Base-by-base conservation (phyloP, 2,797 vertebrate species). In the Emydoidea blandingii region DNA sequence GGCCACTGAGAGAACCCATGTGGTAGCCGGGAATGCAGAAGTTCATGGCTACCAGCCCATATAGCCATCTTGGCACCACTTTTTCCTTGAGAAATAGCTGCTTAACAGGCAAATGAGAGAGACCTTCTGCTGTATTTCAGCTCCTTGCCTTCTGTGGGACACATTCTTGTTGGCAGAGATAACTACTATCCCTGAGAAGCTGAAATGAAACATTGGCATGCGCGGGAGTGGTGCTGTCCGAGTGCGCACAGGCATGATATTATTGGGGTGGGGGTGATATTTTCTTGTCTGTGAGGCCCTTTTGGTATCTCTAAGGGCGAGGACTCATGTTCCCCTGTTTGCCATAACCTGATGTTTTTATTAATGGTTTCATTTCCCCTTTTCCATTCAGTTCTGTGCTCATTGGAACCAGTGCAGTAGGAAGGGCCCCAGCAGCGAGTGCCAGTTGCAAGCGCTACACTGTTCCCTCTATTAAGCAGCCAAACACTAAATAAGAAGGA, bases 131-230 rank as follows among this genome's bases (percentile, higher is more conserved):
- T 29, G 3, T 29, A 16, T 9, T 59, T 18, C 53, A 82, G 14
- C 25, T 59, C 86, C 76, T 85, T 53, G 78, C 37, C 47, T 23
- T 44, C 65, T 34, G 25, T 56, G n/a, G 49, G 25, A 19, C 41
- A 31, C 57, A 37, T 49, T 59, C 59, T 85, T 18, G 37, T 49
- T 37, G 54, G 31, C 74, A 82, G 81, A 94, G 85, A 11, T 29
- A 49, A 53, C 5, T 12, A 85, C 0, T 53, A n/a, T 15, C 31
- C 37, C 72, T 12, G 41, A 44, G 72, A 23, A 41, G 23, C 81
- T 59, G 21, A 95, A 95, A 94, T 37, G 34, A 92, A 57, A 85
- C 34, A 25, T 2, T 91, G 29, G 83, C 81, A 27, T 90, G 74
- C 85, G 50, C 9, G 87, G 27, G 78, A 81, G 65, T 23, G 41